Base-by-base conservation (phyloP, 2,888 invertebrate genomes). In the Arge pagana region DNA sequence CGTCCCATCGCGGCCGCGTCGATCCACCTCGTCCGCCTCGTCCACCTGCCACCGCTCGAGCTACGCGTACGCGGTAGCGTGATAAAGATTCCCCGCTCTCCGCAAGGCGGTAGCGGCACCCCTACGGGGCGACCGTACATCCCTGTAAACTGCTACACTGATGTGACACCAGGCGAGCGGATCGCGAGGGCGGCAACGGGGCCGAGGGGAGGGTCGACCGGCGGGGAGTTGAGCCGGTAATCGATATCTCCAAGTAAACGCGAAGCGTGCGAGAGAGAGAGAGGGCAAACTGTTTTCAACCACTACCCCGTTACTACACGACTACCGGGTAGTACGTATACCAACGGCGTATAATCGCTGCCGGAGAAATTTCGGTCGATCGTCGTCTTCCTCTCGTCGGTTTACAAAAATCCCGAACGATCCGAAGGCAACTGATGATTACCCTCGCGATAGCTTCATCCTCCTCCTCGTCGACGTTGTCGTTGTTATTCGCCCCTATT, bases 221-320 rank as follows among this genome's bases (percentile, higher is more conserved):
- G 65, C 62, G 67, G 69, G 66, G 67, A 70, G 72, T 67, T 72
- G 68, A 73, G 72, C 68, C 66, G 68, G 72, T 73, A 73, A 73
- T 73, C 72, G 72, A 73, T 72, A 72, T 72, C 72, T 70, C 72
- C 70, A 72, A 72, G 72, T 72, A 72, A 72, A 72, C 72, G 71
- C 66, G 66, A 71, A 65, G 69, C 64, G 70, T 63, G 68, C 59
- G 58, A 57, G 59, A 52, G 58, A 49, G 54, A 52, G 58, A 53
- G 58, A 48, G 50, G 37, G 69, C 67, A 65, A 66, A 67, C 26
- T 71, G 72, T 70, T 71, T 72, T 72, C 70, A 72, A 67, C 69
- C 67, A 66, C 63, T n/a, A n/a, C n/a, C n/a, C n/a, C n/a, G n/a
- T n/a, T n/a, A n/a, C n/a, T n/a, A n/a, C n/a, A n/a, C n/a, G n/a